phyloP scores from a whole-genome alignment of 2,888 invertebrate genomes.

The Halocaridina rubra region DNA sequence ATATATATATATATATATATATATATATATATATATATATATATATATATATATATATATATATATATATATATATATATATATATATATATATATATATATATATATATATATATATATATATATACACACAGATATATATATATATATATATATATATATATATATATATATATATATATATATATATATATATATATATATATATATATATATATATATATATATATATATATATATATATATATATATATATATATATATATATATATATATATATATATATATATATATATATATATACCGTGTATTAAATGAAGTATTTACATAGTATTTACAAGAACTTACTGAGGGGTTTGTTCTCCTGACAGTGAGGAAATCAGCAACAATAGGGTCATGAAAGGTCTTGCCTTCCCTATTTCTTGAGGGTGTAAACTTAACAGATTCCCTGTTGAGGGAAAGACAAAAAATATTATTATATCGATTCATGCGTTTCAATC shows the following conservation, averaged over 20 bases:
- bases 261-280: neutral
- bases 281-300: no score
- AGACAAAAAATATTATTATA: neutral
- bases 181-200: constrained; percentile 9
- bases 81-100: neutral
- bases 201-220: neutral
- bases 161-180: neutral
- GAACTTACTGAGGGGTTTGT: neutral
- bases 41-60: constrained; percentile 12
- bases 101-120: neutral
- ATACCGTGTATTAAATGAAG: no score
- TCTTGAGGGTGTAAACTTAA: neutral
- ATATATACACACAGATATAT: neutral
- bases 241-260: neutral
- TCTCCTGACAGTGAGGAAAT: neutral
- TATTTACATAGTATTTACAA: neutral
- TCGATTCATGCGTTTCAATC: neutral
- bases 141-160: neutral
- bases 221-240: no score
- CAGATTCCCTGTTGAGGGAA: neutral
- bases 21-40: neutral
- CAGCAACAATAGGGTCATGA: neutral
- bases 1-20: neutral
- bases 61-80: neutral
- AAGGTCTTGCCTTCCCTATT: neutral